Conservation (phyloP, 2,797 vertebrate species). For the Tragelaphus eurycerus region DNA sequence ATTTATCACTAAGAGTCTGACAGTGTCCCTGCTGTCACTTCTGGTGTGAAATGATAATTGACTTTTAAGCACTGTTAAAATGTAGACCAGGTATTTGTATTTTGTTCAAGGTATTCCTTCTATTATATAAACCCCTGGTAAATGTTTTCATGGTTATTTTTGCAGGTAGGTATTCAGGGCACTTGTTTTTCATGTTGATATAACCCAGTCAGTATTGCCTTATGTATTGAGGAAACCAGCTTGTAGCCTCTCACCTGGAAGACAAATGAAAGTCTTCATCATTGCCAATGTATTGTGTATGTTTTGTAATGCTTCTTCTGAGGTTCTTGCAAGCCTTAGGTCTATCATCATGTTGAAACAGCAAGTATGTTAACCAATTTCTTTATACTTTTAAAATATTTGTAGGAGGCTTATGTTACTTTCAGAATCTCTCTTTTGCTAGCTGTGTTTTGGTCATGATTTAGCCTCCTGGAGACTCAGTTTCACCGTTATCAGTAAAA, state of each 20-base stretch:
- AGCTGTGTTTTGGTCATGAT: not conserved
- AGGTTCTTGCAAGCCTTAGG: not conserved
- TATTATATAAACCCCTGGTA: not conserved
- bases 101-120: not conserved
- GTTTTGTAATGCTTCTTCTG: not conserved
- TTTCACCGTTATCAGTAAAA: not conserved
- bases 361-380: not conserved
- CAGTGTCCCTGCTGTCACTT: not conserved
- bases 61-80: conserved; percentile 18
- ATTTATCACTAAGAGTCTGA: not conserved
- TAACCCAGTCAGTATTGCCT: not conserved
- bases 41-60: conserved; percentile 38
- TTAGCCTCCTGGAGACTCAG: not conserved
- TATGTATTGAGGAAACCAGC: not conserved
- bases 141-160: conserved; percentile 34
- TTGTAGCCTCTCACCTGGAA: not conserved
- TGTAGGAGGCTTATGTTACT: not conserved
- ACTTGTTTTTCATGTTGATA: conserved; percentile 10
- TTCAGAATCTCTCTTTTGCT: not conserved
- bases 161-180: not conserved
- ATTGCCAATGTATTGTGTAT: not conserved
- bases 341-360: not conserved
- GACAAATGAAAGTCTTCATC: not conserved
- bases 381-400: not conserved
- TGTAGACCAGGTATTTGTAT: not conserved